Base-by-base conservation (phyloP, 2,113 vertebrate species). In the Amphilophus citrinellus region DNA sequence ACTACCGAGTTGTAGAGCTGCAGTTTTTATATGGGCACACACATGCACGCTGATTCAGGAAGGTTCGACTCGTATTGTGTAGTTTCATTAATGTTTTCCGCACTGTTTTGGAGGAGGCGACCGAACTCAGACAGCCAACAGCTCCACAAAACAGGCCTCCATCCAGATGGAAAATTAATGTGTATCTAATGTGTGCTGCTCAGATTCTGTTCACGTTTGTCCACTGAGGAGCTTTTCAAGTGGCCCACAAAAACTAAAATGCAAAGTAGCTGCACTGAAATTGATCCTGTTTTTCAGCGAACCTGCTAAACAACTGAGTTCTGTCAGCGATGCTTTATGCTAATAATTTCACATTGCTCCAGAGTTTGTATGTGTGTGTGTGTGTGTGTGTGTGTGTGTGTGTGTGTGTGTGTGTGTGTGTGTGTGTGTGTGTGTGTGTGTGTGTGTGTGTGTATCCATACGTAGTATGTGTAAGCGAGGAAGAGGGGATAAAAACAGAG, bases 1-100 rank as follows among this genome's bases (percentile, higher is more conserved):
- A 94, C 94, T 95, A 95, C 90, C 85, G 89, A 94, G 90, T 92
- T 91, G 91, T 92, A 83, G 84, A 86, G 86, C 80, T 85, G 78
- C 61, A 86, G 87, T 77, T 88, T 83, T 24, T 76, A 75, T 81
- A 80, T 79, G 57, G 75, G 76, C 82, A 79, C 30, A n/a, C 32
- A 79, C 39, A 30, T 44, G 27, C 42, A 20, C n/a, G 80, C 82
- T 84, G 89, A 76, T 88, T 86, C 83, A 87, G 80, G 57, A 37
- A 37, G 59, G 7, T 50, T 82, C 75, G 71, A 60, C 58, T 65
- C 47, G 22, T 24, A 24, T 77, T 79, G 10, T 59, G 76, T 71
- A 6, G 59, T 83, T 88, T 86, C 39, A 42, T 61, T 42, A 42
- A 20, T 86, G 79, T 76, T 86, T 82, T 88, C 18, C 42, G 8